Base-by-base conservation (phyloP, 2,113 vertebrate species). In the Nothocercus julius region DNA sequence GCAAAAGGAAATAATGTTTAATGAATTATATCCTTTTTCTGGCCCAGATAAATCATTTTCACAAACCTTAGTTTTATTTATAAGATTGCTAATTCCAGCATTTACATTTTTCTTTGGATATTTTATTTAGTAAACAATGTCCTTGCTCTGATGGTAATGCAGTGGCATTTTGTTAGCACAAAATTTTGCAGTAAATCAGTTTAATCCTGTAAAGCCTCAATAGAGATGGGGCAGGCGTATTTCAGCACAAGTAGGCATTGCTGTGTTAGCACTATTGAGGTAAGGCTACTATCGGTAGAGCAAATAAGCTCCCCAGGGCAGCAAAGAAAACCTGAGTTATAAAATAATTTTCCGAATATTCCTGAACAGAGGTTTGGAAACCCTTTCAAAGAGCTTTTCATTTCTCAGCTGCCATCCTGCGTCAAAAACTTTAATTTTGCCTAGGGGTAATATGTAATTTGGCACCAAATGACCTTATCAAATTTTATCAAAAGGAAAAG, bases 401-500 rank as follows among this genome's bases (percentile, higher is more conserved):
- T 20, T 72, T 78, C 54, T 92, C 66, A 42, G 13, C 36, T 82
- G 34, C 73, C 14, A n/a, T 7, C 10, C 19, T 68, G 21, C 25
- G 25, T 85, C 38, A 93, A 95, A 95, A 94, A 16, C 12, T 54
- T 91, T 92, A 64, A 79, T 70, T 89, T 93, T 94, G 13, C 22
- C 83, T 40, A 76, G 15, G 8, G 28, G 16, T 87, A 70, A 27
- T 72, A 94, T 54, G 18, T 19, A 92, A 40, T 82, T 42, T 92
- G 34, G 36, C 58, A 59, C 20, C 19, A 80, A 89, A 77, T 93
- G 69, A 91, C 61, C 84, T 90, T 90, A 69, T 69, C 59, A 86
- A 70, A 77, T 49, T 72, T 58, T 96, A 87, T 61, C 82, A 83
- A 92, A 95, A 92, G 51, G n/a, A 82, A 89, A 95, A 91, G 38